phyloP scores from a whole-genome alignment of 2,888 invertebrate species.

The Branchipolynoe longqiensis region DNA sequence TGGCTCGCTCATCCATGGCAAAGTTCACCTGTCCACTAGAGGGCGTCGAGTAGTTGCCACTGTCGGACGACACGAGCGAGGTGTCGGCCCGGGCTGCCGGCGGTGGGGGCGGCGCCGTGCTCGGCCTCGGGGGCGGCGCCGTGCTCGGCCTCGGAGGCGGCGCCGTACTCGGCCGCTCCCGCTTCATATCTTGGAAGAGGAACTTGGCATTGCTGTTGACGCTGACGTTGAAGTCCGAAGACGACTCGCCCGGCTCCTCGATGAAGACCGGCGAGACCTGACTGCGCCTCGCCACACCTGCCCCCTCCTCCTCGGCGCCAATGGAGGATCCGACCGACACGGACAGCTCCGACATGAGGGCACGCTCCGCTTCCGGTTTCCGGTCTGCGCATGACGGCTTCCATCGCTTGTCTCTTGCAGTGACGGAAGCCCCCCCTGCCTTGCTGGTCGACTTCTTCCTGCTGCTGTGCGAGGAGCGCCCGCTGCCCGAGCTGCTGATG shows the following conservation, averaged over 20 bases:
- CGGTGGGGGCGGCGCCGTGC: neutral
- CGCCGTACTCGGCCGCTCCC: neutral
- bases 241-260: constrained; percentile 52
- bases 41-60: neutral
- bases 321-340: constrained; percentile 23
- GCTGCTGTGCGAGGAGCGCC: neutral
- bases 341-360: constrained; percentile 12
- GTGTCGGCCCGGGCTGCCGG: neutral
- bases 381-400: constrained; percentile 8
- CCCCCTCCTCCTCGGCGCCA: neutral
- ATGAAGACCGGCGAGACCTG: constrained; percentile 51
- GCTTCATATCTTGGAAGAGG: constrained; percentile 32
- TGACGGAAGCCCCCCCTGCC: too few relatives aligned
- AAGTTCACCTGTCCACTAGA: constrained; percentile 8
- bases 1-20: neutral
- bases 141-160: neutral
- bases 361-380: constrained; percentile 33
- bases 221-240: constrained; percentile 29
- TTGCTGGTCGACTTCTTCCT: constrained; percentile 28
- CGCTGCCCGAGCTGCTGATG: constrained; percentile 44
- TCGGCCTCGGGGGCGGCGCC: neutral
- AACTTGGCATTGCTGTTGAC: constrained; percentile 44
- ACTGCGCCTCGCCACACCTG: too few relatives aligned
- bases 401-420: constrained; percentile 15
- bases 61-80: neutral